Evolutionary conservation across 2,797 vertebrate species (phyloP), one percentile per base, ranked within the genome.

Genomic region (Leuciscus waleckii): DNA sequence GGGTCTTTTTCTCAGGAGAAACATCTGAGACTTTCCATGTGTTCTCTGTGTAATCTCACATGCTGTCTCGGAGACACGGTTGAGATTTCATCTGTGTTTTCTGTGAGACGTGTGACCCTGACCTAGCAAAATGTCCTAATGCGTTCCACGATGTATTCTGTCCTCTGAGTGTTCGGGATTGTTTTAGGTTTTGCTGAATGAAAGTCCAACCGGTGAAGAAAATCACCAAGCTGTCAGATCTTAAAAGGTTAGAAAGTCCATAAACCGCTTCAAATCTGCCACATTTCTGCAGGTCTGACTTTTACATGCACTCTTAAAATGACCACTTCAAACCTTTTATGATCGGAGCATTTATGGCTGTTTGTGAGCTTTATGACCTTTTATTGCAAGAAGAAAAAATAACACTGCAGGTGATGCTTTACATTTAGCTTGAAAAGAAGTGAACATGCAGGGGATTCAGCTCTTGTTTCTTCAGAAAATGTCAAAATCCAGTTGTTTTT

Each of bases 191-290:
- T 76, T 14, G 29, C 17, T 14, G 29, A 4, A 8, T n/a, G 16
- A 41, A 61, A 58, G 49, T 51, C 71, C 71, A 32, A 26, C 17
- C 1, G 26, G 8, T 35, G 54, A 39, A 61, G 75, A 58, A 77
- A 39, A 58, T 17, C 75, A 77, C 23, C 7, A 23, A 41, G 75
- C 54, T 39, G 35, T 61, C 75, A 56, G 29, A 37, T 56, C 49
- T 37, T 26, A 58, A 77, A 77, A 77, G 49, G 51, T 77, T 77
- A 35, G 74, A 54, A 76, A 19, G 74, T 56, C 73, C 73, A 39
- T 17, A 77, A 77, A 61, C 51, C 2, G 54, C 75, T 37, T 58
- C 19, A 37, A n/a, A 76, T 76, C 75, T 54, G 73, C 35, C 73
- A 37, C 19, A 37, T 35, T 54, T 23, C 29, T 37, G 73, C 46